Percentiles rank a stretch among this genome's conserved stretches.
Conservation (phyloP, 2,797 vertebrate species). For the Darevskia nairensis region DNA sequence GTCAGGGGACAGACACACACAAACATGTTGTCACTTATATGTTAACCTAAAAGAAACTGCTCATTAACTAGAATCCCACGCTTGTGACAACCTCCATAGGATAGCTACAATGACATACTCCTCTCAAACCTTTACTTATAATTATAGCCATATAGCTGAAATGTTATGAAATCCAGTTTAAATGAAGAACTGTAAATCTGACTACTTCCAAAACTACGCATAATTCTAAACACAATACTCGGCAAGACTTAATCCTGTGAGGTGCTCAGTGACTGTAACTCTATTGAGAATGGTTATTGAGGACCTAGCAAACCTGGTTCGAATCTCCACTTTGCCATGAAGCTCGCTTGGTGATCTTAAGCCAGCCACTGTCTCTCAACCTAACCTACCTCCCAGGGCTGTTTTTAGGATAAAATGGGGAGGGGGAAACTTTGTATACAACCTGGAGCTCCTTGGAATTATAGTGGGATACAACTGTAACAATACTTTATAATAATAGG, state of each 20-base stretch:
- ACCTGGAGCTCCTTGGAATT: too few species aligned
- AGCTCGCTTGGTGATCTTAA: too few species aligned
- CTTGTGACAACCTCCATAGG: conserved; percentile 17
- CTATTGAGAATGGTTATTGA: neutral
- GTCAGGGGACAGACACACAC: conserved; percentile 45
- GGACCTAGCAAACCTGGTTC: neutral
- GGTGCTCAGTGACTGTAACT: neutral
- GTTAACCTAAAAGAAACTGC: conserved; percentile 41
- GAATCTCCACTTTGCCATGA: too few species aligned
- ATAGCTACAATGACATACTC: conserved; percentile 22
- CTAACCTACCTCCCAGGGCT: too few species aligned
- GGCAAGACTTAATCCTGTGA: neutral
- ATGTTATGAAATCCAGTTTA: conserved; percentile 41
- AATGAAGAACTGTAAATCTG: conserved; percentile 39
- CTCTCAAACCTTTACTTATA: conserved; percentile 10
- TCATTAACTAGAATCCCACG: conserved; percentile 38
- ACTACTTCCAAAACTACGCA: conserved; percentile 17
- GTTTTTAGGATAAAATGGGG: too few species aligned
- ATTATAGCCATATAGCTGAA: conserved; percentile 49
- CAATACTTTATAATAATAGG: too few species aligned
- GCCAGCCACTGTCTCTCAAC: too few species aligned
- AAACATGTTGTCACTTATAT: conserved; percentile 37
- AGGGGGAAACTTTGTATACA: too few species aligned
- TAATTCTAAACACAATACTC: conserved; percentile 6
- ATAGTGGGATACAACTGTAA: too few species aligned